Conservation (phyloP, 2,888 invertebrate species). For the Iselma pallidipennis region DNA sequence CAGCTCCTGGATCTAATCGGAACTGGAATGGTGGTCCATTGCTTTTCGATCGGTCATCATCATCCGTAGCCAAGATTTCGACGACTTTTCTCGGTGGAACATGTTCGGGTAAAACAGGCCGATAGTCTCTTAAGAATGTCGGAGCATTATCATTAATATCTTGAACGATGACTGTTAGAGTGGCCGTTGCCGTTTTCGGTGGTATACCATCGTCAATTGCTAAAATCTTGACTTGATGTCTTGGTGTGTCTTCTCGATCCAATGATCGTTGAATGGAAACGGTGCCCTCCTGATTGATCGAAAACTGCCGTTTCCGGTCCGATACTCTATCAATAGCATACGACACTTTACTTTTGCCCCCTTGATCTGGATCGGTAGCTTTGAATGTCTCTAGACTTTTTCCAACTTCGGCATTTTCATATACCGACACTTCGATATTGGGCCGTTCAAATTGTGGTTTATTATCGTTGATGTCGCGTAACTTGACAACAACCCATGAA, state of each 20-base stretch:
- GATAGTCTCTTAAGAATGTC: conserved; percentile 87
- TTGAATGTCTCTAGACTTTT: conserved; percentile 91
- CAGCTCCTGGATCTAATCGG: conserved; percentile 89
- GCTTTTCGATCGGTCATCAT: conserved; percentile 91
- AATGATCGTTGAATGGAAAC: conserved; percentile 91
- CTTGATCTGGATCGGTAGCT: conserved; percentile 95
- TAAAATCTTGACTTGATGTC: conserved; percentile 94
- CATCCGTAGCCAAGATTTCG: conserved; percentile 91
- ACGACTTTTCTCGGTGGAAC: conserved; percentile 89
- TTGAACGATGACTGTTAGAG: conserved; percentile 90
- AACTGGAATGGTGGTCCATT: conserved; percentile 98
- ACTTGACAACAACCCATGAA: conserved; percentile 91
- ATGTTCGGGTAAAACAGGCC: conserved; percentile 92
- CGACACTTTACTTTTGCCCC: conserved; percentile 87
- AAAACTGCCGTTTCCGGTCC: conserved; percentile 91
- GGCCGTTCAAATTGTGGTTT: conserved; percentile 93
- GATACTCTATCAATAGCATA: conserved; percentile 92
- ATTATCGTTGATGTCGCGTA: conserved; percentile 97
- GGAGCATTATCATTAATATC: conserved; percentile 96
- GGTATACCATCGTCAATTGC: conserved; percentile 95
- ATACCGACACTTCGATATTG: conserved; percentile 89
- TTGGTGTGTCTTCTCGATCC: conserved; percentile 92
- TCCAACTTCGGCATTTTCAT: conserved; percentile 90
- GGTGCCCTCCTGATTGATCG: conserved; percentile 92
- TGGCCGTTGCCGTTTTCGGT: conserved; percentile 91